Evolutionary conservation across 2,888 invertebrate species (phyloP).

Genomic region (Drosophila helvetica): DNA sequence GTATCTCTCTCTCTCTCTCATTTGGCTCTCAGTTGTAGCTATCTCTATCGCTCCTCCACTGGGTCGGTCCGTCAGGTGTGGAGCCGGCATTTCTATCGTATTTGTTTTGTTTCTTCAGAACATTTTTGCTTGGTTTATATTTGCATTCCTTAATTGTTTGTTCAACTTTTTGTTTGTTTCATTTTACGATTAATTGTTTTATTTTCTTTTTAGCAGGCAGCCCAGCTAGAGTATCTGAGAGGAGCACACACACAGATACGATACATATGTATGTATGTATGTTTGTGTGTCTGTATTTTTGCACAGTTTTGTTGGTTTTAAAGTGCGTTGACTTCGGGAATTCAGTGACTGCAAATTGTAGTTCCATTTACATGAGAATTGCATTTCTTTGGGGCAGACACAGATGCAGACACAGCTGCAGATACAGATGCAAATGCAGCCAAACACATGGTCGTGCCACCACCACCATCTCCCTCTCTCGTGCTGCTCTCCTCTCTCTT

Average conservation of each 20-base stretch:
- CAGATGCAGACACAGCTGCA: slow-evolving; percentile 13
- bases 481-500: slow-evolving; percentile 3
- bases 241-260: neutral
- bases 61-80: slow-evolving; percentile 35
- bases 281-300: neutral
- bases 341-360: slow-evolving; percentile 6
- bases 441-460: neutral
- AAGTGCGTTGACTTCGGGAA: slow-evolving; percentile 49
- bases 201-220: slow-evolving; percentile 1
- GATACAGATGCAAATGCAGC: slow-evolving; percentile 6
- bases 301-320: slow-evolving; percentile 28
- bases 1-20: slow-evolving; percentile 11
- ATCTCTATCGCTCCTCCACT: slow-evolving; percentile 24
- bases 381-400: slow-evolving; percentile 15
- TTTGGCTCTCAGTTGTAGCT: slow-evolving; percentile 9
- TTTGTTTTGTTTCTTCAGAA: slow-evolving; percentile 12
- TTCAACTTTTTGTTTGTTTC: slow-evolving; percentile 45
- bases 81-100: slow-evolving; percentile 60
- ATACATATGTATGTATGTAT: slow-evolving; percentile 7
- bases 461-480: slow-evolving; percentile 28
- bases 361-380: slow-evolving; percentile 8
- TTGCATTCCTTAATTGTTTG: slow-evolving; percentile 35
- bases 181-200: slow-evolving; percentile 26
- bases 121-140: slow-evolving; percentile 53
- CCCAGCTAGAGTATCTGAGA: neutral